Evolutionary conservation across 2,113 vertebrate species (phyloP).

Genomic region (Calonectris borealis): DNA sequence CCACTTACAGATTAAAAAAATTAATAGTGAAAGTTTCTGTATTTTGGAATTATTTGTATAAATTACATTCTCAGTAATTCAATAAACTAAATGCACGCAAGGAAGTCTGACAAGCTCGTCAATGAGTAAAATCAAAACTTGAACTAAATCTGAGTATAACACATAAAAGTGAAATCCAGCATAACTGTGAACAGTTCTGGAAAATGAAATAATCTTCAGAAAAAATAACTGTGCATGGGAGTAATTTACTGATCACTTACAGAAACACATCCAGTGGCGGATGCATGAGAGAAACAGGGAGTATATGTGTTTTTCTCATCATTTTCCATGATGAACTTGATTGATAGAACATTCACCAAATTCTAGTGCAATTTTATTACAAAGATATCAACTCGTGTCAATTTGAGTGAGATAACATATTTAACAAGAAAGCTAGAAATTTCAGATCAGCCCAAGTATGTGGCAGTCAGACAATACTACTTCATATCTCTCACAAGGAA

Average conservation of each 20-base stretch:
- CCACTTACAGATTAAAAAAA: not conserved
- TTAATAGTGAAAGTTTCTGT: not conserved
- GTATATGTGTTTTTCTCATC: fast-evolving
- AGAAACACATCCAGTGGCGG: not conserved
- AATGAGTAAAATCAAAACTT: not conserved
- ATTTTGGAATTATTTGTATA: not conserved
- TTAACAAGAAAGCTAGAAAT: not conserved
- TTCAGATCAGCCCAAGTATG: not conserved
- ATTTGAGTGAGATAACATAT: not conserved
- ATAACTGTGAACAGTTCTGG: not conserved
- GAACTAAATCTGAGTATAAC: not conserved
- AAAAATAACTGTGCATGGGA: not conserved
- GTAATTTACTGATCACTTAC: not conserved
- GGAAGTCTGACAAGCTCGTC: not conserved
- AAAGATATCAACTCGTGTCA: not conserved
- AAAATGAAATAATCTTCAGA: not conserved
- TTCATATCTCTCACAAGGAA: not conserved
- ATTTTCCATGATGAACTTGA: not conserved
- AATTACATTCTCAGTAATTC: not conserved
- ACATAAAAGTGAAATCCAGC: not conserved
- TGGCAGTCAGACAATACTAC: not conserved
- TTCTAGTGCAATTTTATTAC: not conserved
- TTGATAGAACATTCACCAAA: not conserved
- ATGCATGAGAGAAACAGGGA: not conserved
- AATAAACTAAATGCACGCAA: not conserved